A percentile compares a stretch with the other conserved stretches of the same genome.
Conservation (phyloP, 2,888 invertebrate genomes). For the Selenia dentaria region DNA sequence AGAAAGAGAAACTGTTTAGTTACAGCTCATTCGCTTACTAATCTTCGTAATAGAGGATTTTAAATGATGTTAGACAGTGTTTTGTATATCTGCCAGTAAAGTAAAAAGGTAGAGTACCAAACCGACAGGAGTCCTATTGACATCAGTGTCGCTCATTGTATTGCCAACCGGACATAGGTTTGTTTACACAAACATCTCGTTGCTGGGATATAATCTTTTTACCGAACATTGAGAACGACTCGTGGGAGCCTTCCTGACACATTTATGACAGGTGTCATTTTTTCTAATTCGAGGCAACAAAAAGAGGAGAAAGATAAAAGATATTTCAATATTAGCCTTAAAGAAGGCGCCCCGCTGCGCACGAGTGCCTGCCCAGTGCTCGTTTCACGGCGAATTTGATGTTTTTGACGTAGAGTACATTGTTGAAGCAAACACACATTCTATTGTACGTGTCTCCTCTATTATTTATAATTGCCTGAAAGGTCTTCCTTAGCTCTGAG, state of each 20-base stretch:
- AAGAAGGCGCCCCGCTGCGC: constrained; percentile 60
- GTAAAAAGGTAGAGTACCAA: constrained; percentile 18
- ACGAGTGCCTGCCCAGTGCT: constrained; percentile 39
- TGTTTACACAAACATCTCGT: constrained; percentile 57
- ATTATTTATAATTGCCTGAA: constrained; percentile 43
- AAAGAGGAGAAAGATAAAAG: constrained; percentile 59
- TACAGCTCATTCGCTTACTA: too few relatives aligned
- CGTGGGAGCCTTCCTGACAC: constrained; percentile 56
- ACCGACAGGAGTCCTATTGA: constrained; percentile 18
- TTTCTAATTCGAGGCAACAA: constrained; percentile 48
- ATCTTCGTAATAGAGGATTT: too few relatives aligned
- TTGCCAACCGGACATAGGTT: constrained; percentile 38
- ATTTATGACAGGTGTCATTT: constrained; percentile 71
- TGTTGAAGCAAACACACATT: constrained; percentile 42
- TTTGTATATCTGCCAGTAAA: too few relatives aligned
- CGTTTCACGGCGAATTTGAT: constrained; percentile 46
- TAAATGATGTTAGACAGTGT: too few relatives aligned
- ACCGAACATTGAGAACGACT: constrained; percentile 38
- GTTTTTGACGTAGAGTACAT: constrained; percentile 39
- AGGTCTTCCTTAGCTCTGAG: constrained; percentile 27
- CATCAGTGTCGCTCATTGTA: constrained; percentile 22
- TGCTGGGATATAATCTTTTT: constrained; percentile 48
- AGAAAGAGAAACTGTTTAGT: constrained; percentile 34
- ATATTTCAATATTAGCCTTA: constrained; percentile 69
- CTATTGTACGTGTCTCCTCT: constrained; percentile 33